These are phyloP conservation scores for Lycophotia porphyrea DNA, from an alignment of 2,888 invertebrate genomes.

Conservation along the genomic window DNA sequence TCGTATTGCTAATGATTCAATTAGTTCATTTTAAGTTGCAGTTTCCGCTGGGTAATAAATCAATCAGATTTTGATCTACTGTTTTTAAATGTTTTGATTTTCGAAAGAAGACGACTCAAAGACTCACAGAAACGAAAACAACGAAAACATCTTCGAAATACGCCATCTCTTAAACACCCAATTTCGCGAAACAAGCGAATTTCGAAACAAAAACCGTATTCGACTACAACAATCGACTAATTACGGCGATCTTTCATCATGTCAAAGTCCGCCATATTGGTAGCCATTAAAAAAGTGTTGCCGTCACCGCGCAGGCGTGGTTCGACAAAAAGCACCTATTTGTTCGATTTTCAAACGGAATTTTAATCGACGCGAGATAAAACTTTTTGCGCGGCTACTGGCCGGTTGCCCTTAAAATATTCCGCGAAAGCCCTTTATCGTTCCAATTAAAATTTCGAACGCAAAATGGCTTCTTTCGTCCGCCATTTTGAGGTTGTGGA, in stretches of 20 bases:
- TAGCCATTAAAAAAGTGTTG: slow-evolving; percentile 74
- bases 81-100: not conserved
- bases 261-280: slow-evolving; percentile 73
- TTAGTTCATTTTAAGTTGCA: slow-evolving; percentile 48
- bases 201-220: slow-evolving; percentile 54
- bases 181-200: slow-evolving; percentile 42
- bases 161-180: slow-evolving; percentile 42
- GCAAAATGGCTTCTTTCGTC: slow-evolving; percentile 85
- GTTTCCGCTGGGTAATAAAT: slow-evolving; percentile 42
- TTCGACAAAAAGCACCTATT: slow-evolving; percentile 81
- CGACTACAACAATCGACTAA: slow-evolving; percentile 65
- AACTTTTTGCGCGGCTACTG: slow-evolving; percentile 76
- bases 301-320: slow-evolving; percentile 77
- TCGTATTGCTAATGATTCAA: slow-evolving; percentile 61
- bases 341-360: slow-evolving; percentile 82
- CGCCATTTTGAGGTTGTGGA: slow-evolving; percentile 82
- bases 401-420: slow-evolving; percentile 73
- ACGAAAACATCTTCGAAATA: slow-evolving; percentile 25
- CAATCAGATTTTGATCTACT: slow-evolving; percentile 3
- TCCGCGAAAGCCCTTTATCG: slow-evolving; percentile 82
- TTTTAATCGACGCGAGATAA: slow-evolving; percentile 75
- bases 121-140: not conserved
- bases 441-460: slow-evolving; percentile 88
- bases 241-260: slow-evolving; percentile 64
- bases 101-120: not conserved